These are phyloP conservation scores for Euthynnus affinis DNA, from an alignment of 2,797 vertebrate species.

Conservation along the genomic window DNA sequence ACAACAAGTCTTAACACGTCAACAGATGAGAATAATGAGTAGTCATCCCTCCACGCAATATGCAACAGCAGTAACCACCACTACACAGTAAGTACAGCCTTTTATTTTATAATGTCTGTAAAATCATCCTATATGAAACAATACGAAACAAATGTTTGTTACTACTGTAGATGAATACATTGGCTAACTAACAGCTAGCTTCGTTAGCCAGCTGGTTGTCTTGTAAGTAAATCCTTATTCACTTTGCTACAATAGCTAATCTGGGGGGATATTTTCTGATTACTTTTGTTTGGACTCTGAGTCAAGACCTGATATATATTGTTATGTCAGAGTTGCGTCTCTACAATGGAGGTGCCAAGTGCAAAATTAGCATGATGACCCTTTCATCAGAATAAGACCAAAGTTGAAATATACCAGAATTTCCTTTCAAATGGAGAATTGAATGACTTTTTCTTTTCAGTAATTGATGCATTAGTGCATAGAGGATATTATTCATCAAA, in stretches of 20 bases:
- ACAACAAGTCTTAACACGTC: no score
- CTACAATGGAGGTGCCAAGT: background rate
- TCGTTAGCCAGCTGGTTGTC: background rate
- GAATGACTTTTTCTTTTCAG: background rate
- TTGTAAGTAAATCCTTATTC: background rate
- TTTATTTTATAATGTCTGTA: no score
- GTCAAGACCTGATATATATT: background rate
- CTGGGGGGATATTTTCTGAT: background rate
- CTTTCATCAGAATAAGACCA: background rate
- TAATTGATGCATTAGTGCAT: background rate
- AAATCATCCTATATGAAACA: no score
- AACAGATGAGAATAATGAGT: no score
- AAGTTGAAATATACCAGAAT: background rate
- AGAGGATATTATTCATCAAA: background rate
- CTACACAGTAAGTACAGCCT: no score
- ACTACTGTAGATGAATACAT: no score
- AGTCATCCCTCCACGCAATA: background rate
- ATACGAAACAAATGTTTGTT: no score
- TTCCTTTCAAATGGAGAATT: conserved; percentile 3
- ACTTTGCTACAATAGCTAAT: background rate
- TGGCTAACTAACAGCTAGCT: background rate
- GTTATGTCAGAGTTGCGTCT: background rate
- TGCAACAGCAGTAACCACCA: no score
- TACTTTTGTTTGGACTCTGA: background rate
- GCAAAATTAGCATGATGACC: background rate